phyloP scores from a whole-genome alignment of 2,797 vertebrate genomes.

The Natrix natrix region DNA sequence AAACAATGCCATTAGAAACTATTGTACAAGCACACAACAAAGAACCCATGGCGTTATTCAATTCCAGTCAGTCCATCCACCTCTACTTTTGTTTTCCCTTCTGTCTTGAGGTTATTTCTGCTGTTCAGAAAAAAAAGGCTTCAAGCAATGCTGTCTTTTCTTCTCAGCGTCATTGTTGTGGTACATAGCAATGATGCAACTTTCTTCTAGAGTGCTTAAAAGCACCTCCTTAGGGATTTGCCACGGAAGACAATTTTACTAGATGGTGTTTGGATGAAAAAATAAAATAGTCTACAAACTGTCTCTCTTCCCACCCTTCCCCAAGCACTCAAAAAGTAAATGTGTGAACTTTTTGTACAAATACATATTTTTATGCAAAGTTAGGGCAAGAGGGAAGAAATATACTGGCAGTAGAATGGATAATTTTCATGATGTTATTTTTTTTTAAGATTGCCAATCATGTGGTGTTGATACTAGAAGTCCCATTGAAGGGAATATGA shows the following conservation, averaged over 20 bases:
- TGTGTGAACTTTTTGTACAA: neutral
- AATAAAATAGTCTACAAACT: neutral
- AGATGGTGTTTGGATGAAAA: neutral
- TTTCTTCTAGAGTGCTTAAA: neutral
- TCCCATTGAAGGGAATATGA: neutral
- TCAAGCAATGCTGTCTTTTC: neutral
- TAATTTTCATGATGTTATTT: neutral
- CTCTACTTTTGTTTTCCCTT: neutral
- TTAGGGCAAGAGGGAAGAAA: neutral
- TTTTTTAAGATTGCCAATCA: neutral
- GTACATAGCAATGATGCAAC: neutral
- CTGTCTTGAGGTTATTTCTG: neutral
- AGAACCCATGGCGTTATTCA: neutral
- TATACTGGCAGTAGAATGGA: neutral
- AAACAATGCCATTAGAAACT: neutral
- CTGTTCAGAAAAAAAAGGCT: neutral
- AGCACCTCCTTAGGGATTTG: neutral
- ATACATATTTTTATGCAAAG: neutral
- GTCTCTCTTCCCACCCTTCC: neutral
- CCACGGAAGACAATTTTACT: neutral
- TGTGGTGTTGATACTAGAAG: neutral
- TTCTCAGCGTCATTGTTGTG: neutral
- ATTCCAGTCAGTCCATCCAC: neutral
- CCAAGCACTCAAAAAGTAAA: neutral
- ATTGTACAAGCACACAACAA: neutral